phyloP scores from a whole-genome alignment of 2,113 vertebrate species.

The Vidua chalybeata region DNA sequence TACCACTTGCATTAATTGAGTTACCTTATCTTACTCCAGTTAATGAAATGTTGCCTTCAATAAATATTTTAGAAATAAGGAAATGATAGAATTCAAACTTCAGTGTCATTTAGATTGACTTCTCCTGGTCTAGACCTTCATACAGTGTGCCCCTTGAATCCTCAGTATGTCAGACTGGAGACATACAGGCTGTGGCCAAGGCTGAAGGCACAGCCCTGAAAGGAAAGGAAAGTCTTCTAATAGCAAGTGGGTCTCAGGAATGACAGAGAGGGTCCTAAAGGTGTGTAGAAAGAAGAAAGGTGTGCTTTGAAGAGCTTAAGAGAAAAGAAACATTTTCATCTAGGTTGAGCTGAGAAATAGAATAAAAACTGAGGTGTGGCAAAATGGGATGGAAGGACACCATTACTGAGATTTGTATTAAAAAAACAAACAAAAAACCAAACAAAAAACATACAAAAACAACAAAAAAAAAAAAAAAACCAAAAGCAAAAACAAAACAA shows the following conservation, averaged over 20 bases:
- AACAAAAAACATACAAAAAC: background rate
- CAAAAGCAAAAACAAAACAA: background rate
- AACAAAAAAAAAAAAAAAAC: too few relatives aligned
- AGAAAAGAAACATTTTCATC: background rate
- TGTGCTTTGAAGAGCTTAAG: background rate
- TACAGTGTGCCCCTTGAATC: background rate
- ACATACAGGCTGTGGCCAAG: background rate
- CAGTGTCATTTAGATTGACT: background rate
- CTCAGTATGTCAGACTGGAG: background rate
- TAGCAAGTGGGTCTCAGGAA: background rate
- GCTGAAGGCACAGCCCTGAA: background rate
- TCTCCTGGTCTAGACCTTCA: background rate
- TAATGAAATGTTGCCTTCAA: background rate
- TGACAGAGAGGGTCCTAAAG: background rate
- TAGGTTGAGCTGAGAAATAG: background rate
- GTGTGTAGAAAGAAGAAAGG: background rate
- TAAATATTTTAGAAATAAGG: background rate
- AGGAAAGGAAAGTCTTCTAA: background rate
- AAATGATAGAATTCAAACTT: background rate
- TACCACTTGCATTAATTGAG: background rate
- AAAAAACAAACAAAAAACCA: background rate
- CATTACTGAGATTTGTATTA: background rate
- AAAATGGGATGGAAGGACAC: background rate
- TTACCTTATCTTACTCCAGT: background rate
- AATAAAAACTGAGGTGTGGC: fast-evolving